phyloP scores from a whole-genome alignment of 1,140 invertebrate species.

The Popillia japonica region DNA sequence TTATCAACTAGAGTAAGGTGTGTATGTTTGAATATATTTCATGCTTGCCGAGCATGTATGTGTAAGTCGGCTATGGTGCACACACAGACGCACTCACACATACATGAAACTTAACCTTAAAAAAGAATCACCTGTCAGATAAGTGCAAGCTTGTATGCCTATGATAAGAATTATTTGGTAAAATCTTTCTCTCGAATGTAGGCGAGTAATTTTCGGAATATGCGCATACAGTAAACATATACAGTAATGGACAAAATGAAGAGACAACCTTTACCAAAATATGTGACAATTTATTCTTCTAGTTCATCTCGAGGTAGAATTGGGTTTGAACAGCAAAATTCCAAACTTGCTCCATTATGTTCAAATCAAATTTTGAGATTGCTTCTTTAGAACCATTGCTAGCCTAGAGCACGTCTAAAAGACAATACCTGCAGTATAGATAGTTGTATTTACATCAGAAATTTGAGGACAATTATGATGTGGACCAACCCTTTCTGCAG shows the following conservation, averaged over 20 bases:
- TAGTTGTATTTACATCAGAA: not conserved
- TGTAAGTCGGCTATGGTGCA: not conserved
- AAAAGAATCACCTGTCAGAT: constrained; percentile 14
- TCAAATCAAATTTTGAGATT: too few relatives aligned
- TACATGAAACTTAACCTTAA: constrained; percentile 15
- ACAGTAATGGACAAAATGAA: not conserved
- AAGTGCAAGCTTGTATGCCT: not conserved
- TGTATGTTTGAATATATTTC: constrained; percentile 8
- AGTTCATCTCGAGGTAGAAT: too few relatives aligned
- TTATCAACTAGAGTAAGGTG: constrained; percentile 14
- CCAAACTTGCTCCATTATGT: too few relatives aligned
- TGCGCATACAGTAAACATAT: not conserved
- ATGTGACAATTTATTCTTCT: not conserved
- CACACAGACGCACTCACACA: not conserved
- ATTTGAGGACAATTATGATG: too few relatives aligned
- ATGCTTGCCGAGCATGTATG: not conserved
- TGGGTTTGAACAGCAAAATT: too few relatives aligned
- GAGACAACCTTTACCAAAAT: not conserved
- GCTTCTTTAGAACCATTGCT: too few relatives aligned
- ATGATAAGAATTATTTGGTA: constrained; percentile 4
- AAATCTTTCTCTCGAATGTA: not conserved
- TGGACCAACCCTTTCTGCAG: too few relatives aligned
- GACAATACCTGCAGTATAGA: not conserved
- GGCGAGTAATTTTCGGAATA: not conserved
- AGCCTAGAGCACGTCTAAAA: not conserved